These are phyloP conservation scores for human (Homo sapiens) DNA, from an alignment of 2,113 vertebrate species.

Conservation along the genomic window GRCh38 chr11:113933501-113934000, in stretches of 20 bases:
- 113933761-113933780: neutral
- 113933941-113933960: neutral
- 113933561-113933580: neutral
- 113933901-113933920: no score
- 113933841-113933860: neutral
- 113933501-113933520: conserved; percentile 43
- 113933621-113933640: neutral
- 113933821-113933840: neutral
- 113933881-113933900: neutral
- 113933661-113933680: neutral
- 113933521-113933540: neutral
- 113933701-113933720: neutral
- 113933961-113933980: neutral
- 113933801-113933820: neutral
- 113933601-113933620: neutral
- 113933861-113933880: neutral
- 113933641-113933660: neutral
- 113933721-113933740: neutral
- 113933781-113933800: neutral
- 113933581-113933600: neutral
- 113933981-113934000: neutral
- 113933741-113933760: neutral
- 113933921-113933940: neutral
- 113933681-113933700: neutral
- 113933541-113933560: neutral